Evolutionary conservation across 2,113 vertebrate genomes (phyloP), one percentile per base, ranked within the genome.

Genomic region (Hydrolagus affinis): DNA sequence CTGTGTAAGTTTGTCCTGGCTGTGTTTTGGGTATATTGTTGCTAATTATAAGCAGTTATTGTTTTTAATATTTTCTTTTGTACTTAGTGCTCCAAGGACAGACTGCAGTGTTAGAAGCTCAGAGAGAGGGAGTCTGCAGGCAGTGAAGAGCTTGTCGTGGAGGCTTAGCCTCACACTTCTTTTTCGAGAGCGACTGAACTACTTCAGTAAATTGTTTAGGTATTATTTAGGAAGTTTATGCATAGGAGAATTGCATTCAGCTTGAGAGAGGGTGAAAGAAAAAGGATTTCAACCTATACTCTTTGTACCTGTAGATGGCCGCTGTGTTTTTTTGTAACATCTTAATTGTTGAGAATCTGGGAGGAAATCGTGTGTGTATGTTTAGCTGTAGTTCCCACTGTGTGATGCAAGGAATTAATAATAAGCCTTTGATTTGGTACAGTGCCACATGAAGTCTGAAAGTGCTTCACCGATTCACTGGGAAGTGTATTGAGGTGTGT

Each of bases 191-290:
- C 64, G 78, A 68, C 62, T 83, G 25, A 30, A 68, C 78, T 44
- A 44, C 44, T 83, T 83, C 78, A 83, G 8, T 83, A 83, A 62
- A 68, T 83, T 60, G 78, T 83, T 83, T 83, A 83, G 78, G 62
- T 83, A 83, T 83, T 62, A 59, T 62, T 8, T 56, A 8, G 59
- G 25, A 83, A 68, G 62, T 68, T 66, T 83, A 64, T n/a, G 15
- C 32, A 32, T 68, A 68, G 66, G 78, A 4, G 19, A 83, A 30
- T 83, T 2, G 32, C 56, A 17, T 83, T 14, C 21, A 28, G 10
- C 78, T 17, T 66, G 60, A 83, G 62, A 32, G 44, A 3, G 44
- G 44, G 44, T 1, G 44, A 6, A 44, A 44, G 44, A 44, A 44
- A 44, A n/a, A n/a, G n/a, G 44, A 44, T 44, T 44, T 44, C 6